Base-by-base conservation (phyloP, 2,888 invertebrate genomes). In the Bembecia ichneumoniformis region DNA sequence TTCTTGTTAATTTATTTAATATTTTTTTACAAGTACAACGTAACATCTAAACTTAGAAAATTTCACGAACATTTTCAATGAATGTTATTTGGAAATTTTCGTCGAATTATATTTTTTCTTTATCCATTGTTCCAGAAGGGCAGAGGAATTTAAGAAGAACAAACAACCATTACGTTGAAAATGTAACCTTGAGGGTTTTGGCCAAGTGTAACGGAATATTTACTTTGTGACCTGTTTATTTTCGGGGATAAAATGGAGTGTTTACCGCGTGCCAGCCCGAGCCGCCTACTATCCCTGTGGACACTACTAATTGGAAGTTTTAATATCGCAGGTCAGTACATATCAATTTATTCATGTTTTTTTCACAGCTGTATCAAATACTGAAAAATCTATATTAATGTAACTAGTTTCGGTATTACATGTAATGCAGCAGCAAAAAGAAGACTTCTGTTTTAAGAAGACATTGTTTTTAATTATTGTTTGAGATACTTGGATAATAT, bases 281-380 rank as follows among this genome's bases (percentile, higher is more conserved):
- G 72, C 48, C 66, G 72, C 56, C 60, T 77, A 43, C 60, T 81
- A 48, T 78, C 82, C 57, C 67, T 82, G 43, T 82, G 83, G 82
- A 72, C 77, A 0, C 56, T 83, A 28, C 59, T 82, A 15, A 76
- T 82, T 47, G 79, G 78, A 49, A 77, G 76, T 63, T 77, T 82
- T 61, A 78, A 78, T 57, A 75, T 80, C 50, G 76, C 79, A 71
- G 82, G 82, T 82, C 47, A 65, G 73, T 52, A n/a, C 40, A 40
- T 40, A n/a, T 40, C 13, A 40, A 40, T 40, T 13, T 13, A 40
- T 40, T n/a, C n/a, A 28, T 9, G 3, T 28, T 9, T 28, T 20
- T 28, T 40, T 36, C 36, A 13, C 40, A 40, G n/a, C 40, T 1
- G n/a, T 3, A n/a, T 36, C 13, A 10, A n/a, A 36, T 36, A 36